Evolutionary conservation across 2,888 invertebrate species (phyloP), one percentile per base, ranked within the genome.

Genomic region (Siphlonurus alternatus): DNA sequence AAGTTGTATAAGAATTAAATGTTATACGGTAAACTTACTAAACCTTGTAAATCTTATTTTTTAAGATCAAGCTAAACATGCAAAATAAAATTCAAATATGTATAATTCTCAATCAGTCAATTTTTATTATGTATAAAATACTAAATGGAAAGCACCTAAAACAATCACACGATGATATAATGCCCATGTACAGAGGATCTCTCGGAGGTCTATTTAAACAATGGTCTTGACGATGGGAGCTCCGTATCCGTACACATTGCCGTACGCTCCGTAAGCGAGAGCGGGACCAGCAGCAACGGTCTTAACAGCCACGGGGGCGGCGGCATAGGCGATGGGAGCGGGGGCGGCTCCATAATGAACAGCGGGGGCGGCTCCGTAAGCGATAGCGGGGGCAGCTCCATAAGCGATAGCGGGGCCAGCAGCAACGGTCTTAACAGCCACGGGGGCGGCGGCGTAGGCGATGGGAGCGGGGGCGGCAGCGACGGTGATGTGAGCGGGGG

Each of bases 331-430:
- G 7, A 10, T 38, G 38, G 5, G 15, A 38, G 38, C 38, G 38
- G 38, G 38, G 38, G 38, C 38, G 38, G 38, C 38, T 5, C 7
- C 38, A 15, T 38, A 38, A 15, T n/a, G n/a, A 5, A 38, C 38
- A 38, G 38, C 38, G 38, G 38, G 38, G 38, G 38, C 38, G 38
- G 38, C 38, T 5, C 7, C 38, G 38, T 38, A 38, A 15, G 7
- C 15, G 38, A 38, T 5, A 38, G 38, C 38, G 38, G 38, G 38
- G 38, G 38, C 38, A 38, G 38, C 38, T 10, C 7, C 38, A 15
- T 38, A 38, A 15, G 5, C 15, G 38, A 10, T 10, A 38, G 38
- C 38, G 5, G 38, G 19, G 63, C 74, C 72, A 61, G 70, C 69
- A 20, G 56, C 19, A 56, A 20, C 56, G 22, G 56, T 20, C 5